A percentile compares a stretch with the other conserved stretches of the same genome.
Conservation (phyloP, 2,113 vertebrate species). For the Thinocorus orbignyianus region DNA sequence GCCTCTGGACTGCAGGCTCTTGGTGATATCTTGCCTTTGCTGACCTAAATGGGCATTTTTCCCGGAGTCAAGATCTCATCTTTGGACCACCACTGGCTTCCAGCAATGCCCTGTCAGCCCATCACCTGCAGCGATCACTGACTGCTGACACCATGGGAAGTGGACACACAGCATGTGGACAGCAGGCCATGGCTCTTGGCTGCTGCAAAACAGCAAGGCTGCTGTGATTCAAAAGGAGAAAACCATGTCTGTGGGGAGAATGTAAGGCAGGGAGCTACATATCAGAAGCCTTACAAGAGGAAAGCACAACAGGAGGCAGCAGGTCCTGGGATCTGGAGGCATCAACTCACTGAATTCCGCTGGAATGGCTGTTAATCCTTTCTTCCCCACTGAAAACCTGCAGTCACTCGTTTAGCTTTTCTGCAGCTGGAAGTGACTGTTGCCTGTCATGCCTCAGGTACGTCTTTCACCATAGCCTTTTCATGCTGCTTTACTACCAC, state of each 20-base stretch:
- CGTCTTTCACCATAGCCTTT: neutral
- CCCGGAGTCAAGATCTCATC: neutral
- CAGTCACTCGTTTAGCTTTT: neutral
- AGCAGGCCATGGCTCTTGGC: neutral
- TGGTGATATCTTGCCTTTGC: neutral
- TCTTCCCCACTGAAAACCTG: neutral
- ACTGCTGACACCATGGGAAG: neutral
- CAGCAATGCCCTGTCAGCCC: neutral
- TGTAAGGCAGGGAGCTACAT: neutral
- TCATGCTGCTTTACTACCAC: neutral
- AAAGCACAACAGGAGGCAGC: neutral
- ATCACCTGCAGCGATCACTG: neutral
- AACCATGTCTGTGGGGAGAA: fast-evolving
- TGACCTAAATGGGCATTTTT: neutral
- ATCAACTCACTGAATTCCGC: neutral
- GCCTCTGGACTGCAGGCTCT: fast-evolving
- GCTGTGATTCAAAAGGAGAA: neutral
- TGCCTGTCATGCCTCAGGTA: neutral
- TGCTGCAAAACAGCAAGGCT: neutral
- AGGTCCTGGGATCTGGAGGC: neutral
- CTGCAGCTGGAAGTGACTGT: neutral
- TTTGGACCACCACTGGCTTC: neutral
- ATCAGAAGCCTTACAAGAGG: neutral
- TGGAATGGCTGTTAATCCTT: neutral
- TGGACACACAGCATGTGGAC: neutral